A percentile compares a stretch with the other conserved stretches of the same genome.
Evolutionary conservation across 2,797 vertebrate species (phyloP).

Genomic region (Pangasius sanitwongsei): DNA sequence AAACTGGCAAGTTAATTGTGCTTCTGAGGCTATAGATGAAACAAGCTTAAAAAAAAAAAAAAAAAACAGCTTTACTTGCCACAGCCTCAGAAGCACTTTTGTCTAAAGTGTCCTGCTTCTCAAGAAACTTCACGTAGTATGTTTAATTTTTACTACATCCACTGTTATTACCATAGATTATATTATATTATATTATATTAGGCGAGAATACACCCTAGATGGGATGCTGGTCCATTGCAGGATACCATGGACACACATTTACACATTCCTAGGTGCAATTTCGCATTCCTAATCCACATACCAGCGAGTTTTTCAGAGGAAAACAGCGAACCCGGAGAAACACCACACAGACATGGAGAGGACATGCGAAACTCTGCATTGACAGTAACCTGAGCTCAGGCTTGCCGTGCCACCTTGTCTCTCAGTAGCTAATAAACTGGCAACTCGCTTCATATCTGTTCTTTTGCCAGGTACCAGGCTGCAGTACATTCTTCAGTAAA

Average conservation of each 20-base stretch:
- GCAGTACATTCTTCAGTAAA: not conserved
- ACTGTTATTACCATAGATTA: not conserved
- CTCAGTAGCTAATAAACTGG: not conserved
- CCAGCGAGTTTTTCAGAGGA: not conserved
- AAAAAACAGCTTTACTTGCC: not conserved
- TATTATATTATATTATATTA: not conserved
- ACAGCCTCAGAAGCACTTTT: not conserved
- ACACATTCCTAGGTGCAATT: not conserved
- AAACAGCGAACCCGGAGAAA: not conserved
- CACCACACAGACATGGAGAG: not conserved
- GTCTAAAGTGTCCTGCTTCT: not conserved
- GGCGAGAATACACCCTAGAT: not conserved
- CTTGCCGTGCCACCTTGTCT: not conserved
- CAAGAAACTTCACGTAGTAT: not conserved
- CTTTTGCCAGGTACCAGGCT: not conserved
- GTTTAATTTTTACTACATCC: not conserved
- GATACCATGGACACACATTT: not conserved
- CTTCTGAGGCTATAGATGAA: not conserved
- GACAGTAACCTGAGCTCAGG: not conserved
- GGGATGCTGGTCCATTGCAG: not conserved
- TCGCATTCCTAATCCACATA: not conserved
- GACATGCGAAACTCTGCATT: not conserved
- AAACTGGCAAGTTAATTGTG: not conserved
- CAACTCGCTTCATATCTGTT: not conserved
- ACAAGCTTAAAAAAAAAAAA: not conserved